Conservation (phyloP, 2,113 vertebrate species). For the Motacilla tschutschensis region DNA sequence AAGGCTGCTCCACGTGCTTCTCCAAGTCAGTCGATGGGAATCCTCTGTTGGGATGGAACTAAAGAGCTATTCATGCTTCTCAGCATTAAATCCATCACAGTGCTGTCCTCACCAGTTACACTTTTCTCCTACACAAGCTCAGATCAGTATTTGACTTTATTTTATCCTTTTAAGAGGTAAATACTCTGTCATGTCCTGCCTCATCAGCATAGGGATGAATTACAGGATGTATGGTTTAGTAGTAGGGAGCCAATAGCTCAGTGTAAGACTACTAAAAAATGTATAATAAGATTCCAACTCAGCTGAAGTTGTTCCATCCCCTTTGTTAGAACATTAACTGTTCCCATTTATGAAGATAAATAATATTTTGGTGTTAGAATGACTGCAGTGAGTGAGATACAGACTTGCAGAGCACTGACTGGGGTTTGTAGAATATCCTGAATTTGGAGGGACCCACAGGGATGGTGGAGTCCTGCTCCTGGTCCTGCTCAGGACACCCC, state of each 20-base stretch:
- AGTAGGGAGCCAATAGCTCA: neutral
- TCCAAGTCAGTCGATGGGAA: neutral
- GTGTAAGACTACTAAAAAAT: neutral
- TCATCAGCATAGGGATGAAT: neutral
- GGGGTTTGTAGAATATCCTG: neutral
- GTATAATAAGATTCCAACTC: neutral
- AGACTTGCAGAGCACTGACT: rapidly evolving
- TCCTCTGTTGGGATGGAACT: neutral
- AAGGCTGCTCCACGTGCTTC: neutral
- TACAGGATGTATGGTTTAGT: neutral
- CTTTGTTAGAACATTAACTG: too few relatives aligned
- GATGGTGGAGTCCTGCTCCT: neutral
- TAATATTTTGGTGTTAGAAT: neutral
- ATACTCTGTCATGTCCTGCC: neutral
- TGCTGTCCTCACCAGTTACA: neutral
- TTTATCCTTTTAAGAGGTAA: neutral
- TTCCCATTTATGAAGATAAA: neutral
- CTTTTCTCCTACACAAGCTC: neutral
- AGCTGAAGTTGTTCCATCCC: neutral
- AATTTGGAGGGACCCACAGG: too few relatives aligned
- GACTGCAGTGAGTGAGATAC: rapidly evolving
- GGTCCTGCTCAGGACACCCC: neutral
- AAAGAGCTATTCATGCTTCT: neutral
- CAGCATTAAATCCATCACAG: neutral
- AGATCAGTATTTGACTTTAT: neutral